A percentile compares a stretch with the other conserved stretches of the same genome.
Evolutionary conservation across 2,797 vertebrate species (phyloP).

Genomic region (Sebastes umbrosus): DNA sequence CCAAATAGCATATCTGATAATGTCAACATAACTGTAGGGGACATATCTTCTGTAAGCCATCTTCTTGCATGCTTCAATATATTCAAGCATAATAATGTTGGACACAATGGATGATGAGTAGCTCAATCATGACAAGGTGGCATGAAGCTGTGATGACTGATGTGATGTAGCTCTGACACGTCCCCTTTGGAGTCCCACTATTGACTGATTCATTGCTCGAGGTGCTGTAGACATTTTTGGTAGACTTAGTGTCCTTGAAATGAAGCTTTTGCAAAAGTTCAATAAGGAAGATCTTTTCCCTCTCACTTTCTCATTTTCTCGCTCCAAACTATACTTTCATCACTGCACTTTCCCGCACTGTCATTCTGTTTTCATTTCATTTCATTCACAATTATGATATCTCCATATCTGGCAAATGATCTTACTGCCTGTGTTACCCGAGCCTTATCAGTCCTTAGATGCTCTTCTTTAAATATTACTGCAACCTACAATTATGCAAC

Average conservation of each 20-base stretch:
- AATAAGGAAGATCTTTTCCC: background rate
- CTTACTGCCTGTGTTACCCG: background rate
- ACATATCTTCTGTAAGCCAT: background rate
- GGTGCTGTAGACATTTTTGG: background rate
- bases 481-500: background rate
- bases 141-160: background rate
- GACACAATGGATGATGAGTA: background rate
- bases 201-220: background rate
- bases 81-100: background rate
- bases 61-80: background rate
- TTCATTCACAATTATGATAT: background rate
- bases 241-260: background rate
- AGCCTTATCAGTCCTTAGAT: background rate
- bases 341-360: background rate
- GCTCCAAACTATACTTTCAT: background rate
- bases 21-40: background rate
- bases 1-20: background rate
- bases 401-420: background rate
- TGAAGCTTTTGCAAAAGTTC: no score
- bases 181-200: background rate
- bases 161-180: background rate
- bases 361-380: background rate
- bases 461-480: background rate
- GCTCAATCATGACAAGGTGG: background rate
- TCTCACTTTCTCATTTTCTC: background rate